Evolutionary conservation across 2,797 vertebrate genomes (phyloP).

Genomic region (Ctenopoma multispine): DNA sequence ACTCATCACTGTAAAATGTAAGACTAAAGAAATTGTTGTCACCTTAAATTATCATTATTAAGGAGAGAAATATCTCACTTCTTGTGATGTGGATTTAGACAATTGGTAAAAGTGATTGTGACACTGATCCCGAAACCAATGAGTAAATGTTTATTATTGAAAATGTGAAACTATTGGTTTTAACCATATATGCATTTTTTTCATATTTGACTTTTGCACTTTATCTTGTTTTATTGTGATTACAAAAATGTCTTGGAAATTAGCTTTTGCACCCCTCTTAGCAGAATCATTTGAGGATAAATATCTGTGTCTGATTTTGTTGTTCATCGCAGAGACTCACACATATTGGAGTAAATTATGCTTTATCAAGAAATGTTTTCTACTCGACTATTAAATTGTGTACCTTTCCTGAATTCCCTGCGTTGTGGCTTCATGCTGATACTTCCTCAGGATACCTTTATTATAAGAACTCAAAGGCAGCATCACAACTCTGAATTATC

Average conservation of each 20-base stretch:
- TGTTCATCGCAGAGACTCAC: constrained; percentile 28
- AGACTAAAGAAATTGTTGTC: constrained; percentile 25
- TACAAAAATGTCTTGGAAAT: constrained; percentile 50
- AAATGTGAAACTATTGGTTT: constrained; percentile 70
- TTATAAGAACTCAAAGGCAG: neutral
- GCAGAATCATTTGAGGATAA: constrained; percentile 27
- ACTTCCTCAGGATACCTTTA: neutral
- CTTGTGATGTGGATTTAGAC: constrained; percentile 50
- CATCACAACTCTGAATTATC: constrained; percentile 7
- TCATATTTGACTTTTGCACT: constrained; percentile 78
- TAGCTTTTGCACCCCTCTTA: constrained; percentile 12
- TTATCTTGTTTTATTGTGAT: constrained; percentile 74
- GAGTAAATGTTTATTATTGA: constrained; percentile 58
- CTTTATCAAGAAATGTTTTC: constrained; percentile 26
- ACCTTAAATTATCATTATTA: constrained; percentile 58
- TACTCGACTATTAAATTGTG: neutral
- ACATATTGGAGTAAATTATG: constrained; percentile 56
- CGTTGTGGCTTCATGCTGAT: neutral
- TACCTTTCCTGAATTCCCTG: neutral
- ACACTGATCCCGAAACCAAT: constrained; percentile 65
- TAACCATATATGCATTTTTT: constrained; percentile 49
- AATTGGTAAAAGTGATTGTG: constrained; percentile 52
- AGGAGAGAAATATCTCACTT: constrained; percentile 42
- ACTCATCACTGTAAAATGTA: constrained; percentile 27
- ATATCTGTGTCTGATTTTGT: constrained; percentile 26